Evolutionary conservation across 2,113 vertebrate genomes (phyloP).

Genomic region (Hystrix brachyura): DNA sequence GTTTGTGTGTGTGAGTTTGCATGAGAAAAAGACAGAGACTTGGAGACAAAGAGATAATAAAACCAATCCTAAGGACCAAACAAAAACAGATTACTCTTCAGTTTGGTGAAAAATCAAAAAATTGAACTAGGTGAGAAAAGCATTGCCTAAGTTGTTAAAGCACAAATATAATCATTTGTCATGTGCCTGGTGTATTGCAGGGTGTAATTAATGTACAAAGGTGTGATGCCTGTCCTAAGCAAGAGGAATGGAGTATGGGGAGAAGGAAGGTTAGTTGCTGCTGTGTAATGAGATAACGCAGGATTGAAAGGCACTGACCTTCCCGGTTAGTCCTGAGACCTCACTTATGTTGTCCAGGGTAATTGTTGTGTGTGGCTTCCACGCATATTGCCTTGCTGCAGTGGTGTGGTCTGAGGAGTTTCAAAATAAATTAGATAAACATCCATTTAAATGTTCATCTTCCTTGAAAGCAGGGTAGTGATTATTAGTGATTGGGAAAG

Average conservation of each 20-base stretch:
- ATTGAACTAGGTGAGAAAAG: background rate
- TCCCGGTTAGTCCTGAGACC: background rate
- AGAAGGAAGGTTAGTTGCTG: background rate
- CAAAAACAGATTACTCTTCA: background rate
- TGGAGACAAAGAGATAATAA: background rate
- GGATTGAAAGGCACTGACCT: background rate
- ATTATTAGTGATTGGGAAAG: background rate
- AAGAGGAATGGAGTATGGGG: background rate
- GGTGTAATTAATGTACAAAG: background rate
- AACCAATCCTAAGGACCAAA: background rate
- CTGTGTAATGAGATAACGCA: background rate
- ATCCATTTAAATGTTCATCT: background rate
- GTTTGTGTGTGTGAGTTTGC: background rate
- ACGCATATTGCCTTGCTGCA: background rate
- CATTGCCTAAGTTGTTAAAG: background rate
- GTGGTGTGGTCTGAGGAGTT: background rate
- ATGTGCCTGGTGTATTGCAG: background rate
- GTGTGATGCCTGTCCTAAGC: background rate
- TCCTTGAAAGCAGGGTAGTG: background rate
- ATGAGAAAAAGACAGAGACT: background rate
- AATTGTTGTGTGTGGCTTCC: background rate
- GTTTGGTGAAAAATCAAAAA: conserved; percentile 8
- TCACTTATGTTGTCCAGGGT: background rate
- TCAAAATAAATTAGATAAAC: background rate
- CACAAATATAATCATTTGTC: background rate